Percentiles rank a stretch among this genome's conserved stretches.
Conservation (phyloP, 2,888 invertebrate species). For the Pseudanteris insignis region DNA sequence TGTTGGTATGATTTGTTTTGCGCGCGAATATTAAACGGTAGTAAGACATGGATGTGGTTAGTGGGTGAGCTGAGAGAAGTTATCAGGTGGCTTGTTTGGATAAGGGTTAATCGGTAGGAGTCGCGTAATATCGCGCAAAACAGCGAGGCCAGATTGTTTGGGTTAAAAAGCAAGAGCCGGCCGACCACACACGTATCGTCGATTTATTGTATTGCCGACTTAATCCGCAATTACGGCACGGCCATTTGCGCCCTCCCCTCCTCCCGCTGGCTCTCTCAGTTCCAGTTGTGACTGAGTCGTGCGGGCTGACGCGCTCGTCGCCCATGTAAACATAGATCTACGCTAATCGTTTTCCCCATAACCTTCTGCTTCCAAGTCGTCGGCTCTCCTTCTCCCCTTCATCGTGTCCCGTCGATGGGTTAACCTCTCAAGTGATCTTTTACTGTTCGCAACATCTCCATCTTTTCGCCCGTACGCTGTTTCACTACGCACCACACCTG, state of each 20-base stretch:
- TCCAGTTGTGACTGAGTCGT: slow-evolving; percentile 35
- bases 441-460: slow-evolving; percentile 48
- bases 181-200: slow-evolving; percentile 50
- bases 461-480: slow-evolving; percentile 48
- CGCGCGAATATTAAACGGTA: slow-evolving; percentile 28
- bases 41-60: slow-evolving; percentile 17
- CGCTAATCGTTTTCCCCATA: slow-evolving; percentile 66
- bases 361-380: slow-evolving; percentile 54
- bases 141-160: slow-evolving; percentile 35
- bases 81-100: slow-evolving; percentile 45
- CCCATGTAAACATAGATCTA: slow-evolving; percentile 59
- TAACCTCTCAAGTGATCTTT: slow-evolving; percentile 63
- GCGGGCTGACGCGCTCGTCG: slow-evolving; percentile 43
- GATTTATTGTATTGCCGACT: slow-evolving; percentile 52
- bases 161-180: slow-evolving; percentile 35
- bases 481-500: slow-evolving; percentile 55
- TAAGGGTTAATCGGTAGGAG: slow-evolving; percentile 46
- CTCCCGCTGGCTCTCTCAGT: slow-evolving; percentile 12
- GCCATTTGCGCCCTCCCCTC: slow-evolving; percentile 37
- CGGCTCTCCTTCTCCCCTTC: slow-evolving; percentile 62
- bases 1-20: slow-evolving; percentile 25
- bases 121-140: slow-evolving; percentile 38
- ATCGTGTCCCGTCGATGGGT: slow-evolving; percentile 58
- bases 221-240: slow-evolving; percentile 52
- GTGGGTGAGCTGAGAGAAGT: slow-evolving; percentile 24